Base-by-base conservation (phyloP, 2,113 vertebrate species). In the Dendrocopos noguchii region DNA sequence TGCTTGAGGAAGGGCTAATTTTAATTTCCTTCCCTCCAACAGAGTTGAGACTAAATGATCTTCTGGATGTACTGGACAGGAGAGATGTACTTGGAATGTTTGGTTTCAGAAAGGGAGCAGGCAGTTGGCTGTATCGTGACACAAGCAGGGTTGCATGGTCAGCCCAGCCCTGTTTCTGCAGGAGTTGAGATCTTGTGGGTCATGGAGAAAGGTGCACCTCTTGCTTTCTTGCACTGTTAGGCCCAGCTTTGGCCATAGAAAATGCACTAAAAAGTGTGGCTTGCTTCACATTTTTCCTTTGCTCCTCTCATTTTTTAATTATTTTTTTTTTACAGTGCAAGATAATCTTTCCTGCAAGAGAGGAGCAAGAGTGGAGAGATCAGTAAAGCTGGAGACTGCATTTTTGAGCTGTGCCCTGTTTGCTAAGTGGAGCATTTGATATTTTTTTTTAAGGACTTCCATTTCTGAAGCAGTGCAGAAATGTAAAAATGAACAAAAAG, bases 381-480 rank as follows among this genome's bases (percentile, higher is more conserved):
- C 31, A 57, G 65, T 55, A 42, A 66, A 88, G 74, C 33, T 57
- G 74, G 17, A 65, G 46, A 33, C 44, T 4, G 17, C 1, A 0
- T 12, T 80, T 93, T 81, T 75, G 36, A 64, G 70, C 15, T 9
- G 7, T 21, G 29, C 61, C n/a, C 47, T 65, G n/a, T 88, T 88
- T 71, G 39, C 53, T 55, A 47, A 90, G 52, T 10, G 9, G 27
- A 88, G 24, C 39, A 4, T 91, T 92, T 80, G 73, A n/a, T 59
- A n/a, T 59, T 88, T 42, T 91, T 91, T 65, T 91, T 84, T 78
- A 21, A 79, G 39, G 39, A 27, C 72, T 75, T 64, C 2, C 2
- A 9, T 50, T 93, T 88, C 81, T 64, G 75, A 80, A 85, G 70
- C 52, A 55, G 34, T 28, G 29, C 42, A 73, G 47, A 83, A 91